Percentiles rank a stretch among this genome's conserved stretches.
phyloP scores from a whole-genome alignment of 2,888 invertebrate genomes.

The Stenodema calcarata region DNA sequence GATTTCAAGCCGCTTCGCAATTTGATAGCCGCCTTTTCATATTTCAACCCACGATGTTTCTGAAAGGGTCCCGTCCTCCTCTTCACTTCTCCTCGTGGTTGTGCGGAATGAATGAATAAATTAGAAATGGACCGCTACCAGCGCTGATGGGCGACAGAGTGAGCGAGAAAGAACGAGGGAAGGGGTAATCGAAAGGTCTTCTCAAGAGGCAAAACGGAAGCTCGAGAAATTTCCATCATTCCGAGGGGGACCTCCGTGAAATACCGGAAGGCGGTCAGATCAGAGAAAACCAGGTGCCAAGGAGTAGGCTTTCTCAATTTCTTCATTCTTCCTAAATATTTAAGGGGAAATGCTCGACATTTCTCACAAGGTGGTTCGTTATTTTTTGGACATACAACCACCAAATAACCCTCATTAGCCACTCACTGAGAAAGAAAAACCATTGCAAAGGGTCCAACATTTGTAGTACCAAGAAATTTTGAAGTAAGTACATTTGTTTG shows the following conservation, averaged over 20 bases:
- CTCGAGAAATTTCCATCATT: background rate
- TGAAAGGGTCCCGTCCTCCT: no score
- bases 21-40: background rate
- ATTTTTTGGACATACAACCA: no score
- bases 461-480: no score
- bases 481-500: no score
- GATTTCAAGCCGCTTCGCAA: background rate
- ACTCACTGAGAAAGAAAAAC: no score
- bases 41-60: background rate
- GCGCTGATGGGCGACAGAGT: background rate
- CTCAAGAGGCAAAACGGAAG: background rate
- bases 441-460: no score
- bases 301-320: no score
- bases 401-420: no score
- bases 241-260: background rate
- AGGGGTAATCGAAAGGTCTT: background rate
- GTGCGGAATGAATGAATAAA: background rate
- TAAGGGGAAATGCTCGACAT: no score
- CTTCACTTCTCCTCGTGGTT: no score
- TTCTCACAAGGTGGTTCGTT: no score
- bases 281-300: background rate
- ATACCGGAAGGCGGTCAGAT: background rate
- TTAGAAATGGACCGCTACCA: background rate
- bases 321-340: no score
- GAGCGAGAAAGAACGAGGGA: background rate